Evolutionary conservation across 2,113 vertebrate species (phyloP), one percentile per base, ranked within the genome.

Genomic region (Oncorhynchus masou): DNA sequence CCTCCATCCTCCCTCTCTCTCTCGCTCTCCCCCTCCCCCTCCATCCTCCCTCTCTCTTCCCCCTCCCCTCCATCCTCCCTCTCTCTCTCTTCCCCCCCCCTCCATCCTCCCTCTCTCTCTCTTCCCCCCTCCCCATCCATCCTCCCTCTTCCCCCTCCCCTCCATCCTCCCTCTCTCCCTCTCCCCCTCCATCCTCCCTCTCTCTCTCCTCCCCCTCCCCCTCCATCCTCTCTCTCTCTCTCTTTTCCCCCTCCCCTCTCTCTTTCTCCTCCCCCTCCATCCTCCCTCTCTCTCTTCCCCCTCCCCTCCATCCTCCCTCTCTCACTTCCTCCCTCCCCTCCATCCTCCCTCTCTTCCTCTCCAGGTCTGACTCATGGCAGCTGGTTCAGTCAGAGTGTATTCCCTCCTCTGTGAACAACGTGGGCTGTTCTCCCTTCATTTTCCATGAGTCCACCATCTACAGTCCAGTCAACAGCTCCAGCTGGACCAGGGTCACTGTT

Each of bases 391-490:
- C 96, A 4, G 97, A 98, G 25, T 99, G 97, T 87, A 96, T 99
- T 6, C 97, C 98, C 71, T 98, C 98, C 8, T 96, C 96, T 13
- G 94, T 96, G 68, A 99, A 97, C 80, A 98, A 96, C 64, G 94
- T 99, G 19, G 97, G 97, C 87, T 99, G 98, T 73, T 99, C 97
- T 65, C 98, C 97, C 3, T 99, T 99, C 91, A 96, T 97, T 62
- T 99, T 99, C 91, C 97, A 99, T 0, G 97, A 99, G 92, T 96
- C 97, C 80, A 97, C 96, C 27, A 96, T 98, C 91, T 99, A 97
- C 90, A 99, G 97, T 72, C 95, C 97, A 0, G 95, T 98, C 76
- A 98, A 99, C 87, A 97, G 95, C 90, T 98, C 97, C 0, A 90
- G 87, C 24, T 99, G 98, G 98, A 98, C 93, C 77, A 94, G 97